Conservation (phyloP, 37 sponge, comb jelly and placozoan species). For the Halichondria panicea region DNA sequence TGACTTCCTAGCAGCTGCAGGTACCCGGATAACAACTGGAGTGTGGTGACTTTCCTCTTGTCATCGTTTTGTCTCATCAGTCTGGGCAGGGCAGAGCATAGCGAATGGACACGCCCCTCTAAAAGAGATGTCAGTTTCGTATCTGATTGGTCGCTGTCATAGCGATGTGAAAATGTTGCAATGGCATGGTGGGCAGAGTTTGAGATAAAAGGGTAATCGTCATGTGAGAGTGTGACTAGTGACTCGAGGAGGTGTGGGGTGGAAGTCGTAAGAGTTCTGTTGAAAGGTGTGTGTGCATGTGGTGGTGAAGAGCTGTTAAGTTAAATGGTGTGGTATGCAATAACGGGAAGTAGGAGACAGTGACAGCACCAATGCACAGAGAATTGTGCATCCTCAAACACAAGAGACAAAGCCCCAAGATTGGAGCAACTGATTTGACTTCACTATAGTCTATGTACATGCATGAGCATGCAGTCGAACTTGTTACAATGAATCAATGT, state of each 20-base stretch:
- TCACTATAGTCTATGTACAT: not conserved
- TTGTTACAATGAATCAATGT: not conserved
- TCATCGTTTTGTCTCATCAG: constrained; percentile 52
- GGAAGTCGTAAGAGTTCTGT: constrained; percentile 17
- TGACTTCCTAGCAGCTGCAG: constrained; percentile 52
- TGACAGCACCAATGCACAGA: too few species aligned
- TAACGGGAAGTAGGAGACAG: too few species aligned
- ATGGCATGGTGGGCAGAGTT: constrained; percentile 12
- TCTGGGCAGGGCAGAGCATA: constrained; percentile 47
- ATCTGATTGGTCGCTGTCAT: not conserved
- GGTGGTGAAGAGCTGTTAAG: too few species aligned
- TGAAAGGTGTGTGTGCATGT: too few species aligned
- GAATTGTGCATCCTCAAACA: too few species aligned
- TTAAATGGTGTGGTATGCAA: too few species aligned
- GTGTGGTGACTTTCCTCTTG: constrained; percentile 38
- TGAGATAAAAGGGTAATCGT: constrained; percentile 26
- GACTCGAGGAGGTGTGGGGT: constrained; percentile 40
- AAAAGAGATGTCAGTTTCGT: constrained; percentile 15
- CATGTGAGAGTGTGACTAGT: constrained; percentile 42
- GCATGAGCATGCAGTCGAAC: not conserved
- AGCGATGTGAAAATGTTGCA: constrained; percentile 13
- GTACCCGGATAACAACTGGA: constrained; percentile 68
- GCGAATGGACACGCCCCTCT: constrained; percentile 47
- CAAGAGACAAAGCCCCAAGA: not conserved
- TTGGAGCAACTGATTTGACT: not conserved